phyloP scores from a whole-genome alignment of 2,888 invertebrate species.

The Drosophila parthenogenetica region DNA sequence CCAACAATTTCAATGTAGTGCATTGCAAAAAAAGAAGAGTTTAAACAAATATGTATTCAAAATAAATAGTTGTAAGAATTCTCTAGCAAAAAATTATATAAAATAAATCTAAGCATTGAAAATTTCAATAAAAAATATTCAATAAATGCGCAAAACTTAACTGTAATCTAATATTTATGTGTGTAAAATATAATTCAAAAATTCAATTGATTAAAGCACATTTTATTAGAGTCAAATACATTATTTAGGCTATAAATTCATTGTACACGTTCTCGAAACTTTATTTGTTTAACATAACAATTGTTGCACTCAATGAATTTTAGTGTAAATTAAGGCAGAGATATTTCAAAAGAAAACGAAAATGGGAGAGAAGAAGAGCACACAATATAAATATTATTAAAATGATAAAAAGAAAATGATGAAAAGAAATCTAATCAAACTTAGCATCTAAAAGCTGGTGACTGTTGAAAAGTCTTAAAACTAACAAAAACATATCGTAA shows the following conservation, averaged over 20 bases:
- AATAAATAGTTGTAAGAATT: conserved; percentile 50
- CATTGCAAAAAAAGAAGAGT: conserved; percentile 39
- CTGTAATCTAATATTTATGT: conserved; percentile 15
- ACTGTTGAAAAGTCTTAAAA: conserved; percentile 83
- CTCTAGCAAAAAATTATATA: conserved; percentile 42
- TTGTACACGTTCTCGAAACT: conserved; percentile 24
- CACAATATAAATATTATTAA: conserved; percentile 25
- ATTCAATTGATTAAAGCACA: conserved; percentile 25
- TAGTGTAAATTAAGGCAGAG: conserved; percentile 18
- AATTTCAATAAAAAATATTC: conserved; percentile 38
- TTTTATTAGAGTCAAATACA: conserved; percentile 15
- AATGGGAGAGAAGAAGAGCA: conserved; percentile 12
- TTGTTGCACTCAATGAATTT: conserved; percentile 45
- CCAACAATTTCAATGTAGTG: conserved; percentile 28
- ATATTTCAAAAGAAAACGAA: conserved; percentile 6
- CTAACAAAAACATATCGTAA: conserved; percentile 84
- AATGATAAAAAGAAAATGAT: conserved; percentile 26
- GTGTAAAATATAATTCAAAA: conserved; percentile 19
- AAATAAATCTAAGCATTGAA: conserved; percentile 23
- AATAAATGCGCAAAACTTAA: conserved; percentile 16
- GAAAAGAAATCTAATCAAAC: conserved; percentile 52
- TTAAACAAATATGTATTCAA: conserved; percentile 29
- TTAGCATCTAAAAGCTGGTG: conserved; percentile 72
- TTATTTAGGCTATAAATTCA: conserved; percentile 32
- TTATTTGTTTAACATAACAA: conserved; percentile 25